These are phyloP conservation scores for Xenotilapia caudafasciata DNA, from an alignment of 2,113 vertebrate species.

Conservation along the genomic window DNA sequence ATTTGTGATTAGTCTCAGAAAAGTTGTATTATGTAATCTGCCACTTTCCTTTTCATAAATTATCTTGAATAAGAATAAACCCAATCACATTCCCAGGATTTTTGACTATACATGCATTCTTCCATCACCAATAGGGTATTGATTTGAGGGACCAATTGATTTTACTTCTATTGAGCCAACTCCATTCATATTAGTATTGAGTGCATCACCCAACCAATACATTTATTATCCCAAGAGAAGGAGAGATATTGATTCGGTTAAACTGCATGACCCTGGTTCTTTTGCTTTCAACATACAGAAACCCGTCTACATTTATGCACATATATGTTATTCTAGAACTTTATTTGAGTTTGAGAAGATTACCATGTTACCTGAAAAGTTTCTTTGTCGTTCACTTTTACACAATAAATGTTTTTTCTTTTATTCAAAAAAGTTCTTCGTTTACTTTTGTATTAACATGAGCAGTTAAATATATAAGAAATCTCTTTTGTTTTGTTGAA, in stretches of 20 bases:
- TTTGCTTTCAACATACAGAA: neutral
- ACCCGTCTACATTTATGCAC: neutral
- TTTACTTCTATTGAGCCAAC: neutral
- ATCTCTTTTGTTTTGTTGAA: fast-evolving
- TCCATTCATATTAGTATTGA: neutral
- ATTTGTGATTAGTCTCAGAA: neutral
- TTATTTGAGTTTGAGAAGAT: neutral
- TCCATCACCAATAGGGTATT: fast-evolving
- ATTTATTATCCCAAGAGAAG: neutral
- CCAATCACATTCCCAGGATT: neutral
- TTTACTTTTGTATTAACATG: neutral
- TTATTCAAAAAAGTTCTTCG: fast-evolving
- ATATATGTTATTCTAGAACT: neutral
- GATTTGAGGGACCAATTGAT: neutral
- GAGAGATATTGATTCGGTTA: neutral
- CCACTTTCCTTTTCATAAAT: neutral
- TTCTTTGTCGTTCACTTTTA: neutral
- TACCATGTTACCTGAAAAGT: neutral
- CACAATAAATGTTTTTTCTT: neutral
- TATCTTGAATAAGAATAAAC: neutral
- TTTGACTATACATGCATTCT: neutral
- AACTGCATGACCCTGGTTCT: neutral
- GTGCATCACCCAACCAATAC: neutral
- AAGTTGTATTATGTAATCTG: neutral
- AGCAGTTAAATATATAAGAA: neutral